Percentiles rank a stretch among this genome's conserved stretches.
phyloP scores from a whole-genome alignment of 2,888 invertebrate genomes.

The Cremastinae sp. region DNA sequence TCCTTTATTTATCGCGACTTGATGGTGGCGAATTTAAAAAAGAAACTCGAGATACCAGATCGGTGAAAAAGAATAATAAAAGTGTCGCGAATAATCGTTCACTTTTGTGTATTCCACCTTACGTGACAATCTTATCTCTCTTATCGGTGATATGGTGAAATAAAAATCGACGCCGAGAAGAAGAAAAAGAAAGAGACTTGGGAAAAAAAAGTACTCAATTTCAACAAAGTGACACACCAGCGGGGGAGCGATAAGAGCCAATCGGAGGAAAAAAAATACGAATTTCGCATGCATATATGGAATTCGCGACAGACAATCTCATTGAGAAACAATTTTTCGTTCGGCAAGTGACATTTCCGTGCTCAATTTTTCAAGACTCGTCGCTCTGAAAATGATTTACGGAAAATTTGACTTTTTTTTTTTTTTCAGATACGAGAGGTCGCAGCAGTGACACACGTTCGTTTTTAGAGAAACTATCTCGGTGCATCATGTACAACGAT shows the following conservation, averaged over 20 bases:
- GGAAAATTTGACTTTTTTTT: conserved; percentile 1
- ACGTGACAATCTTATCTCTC: conserved; percentile 33
- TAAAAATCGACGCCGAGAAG: not conserved
- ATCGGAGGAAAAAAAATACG: conserved; percentile 8
- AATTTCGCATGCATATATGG: conserved; percentile 1
- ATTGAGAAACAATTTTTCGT: conserved; percentile 15
- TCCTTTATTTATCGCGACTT: not conserved
- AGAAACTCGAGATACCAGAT: conserved; percentile 24
- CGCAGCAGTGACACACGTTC: not conserved
- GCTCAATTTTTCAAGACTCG: not conserved
- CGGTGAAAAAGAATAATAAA: conserved; percentile 3
- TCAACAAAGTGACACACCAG: conserved; percentile 12
- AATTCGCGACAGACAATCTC: not conserved
- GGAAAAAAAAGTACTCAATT: conserved; percentile 20
- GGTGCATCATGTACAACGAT: conserved; percentile 63
- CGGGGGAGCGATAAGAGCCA: conserved; percentile 32
- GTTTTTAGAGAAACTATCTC: not conserved
- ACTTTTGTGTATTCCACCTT: not conserved
- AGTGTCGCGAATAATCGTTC: not conserved
- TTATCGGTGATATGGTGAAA: conserved; percentile 16
- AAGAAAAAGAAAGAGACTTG: not conserved
- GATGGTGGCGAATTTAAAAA: too few species aligned
- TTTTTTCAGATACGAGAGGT: not conserved
- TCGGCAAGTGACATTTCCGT: conserved; percentile 3
- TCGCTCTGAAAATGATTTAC: not conserved